Evolutionary conservation across 35 echinoderm and acorn worm genomes (phyloP).

Genomic region (Apostichopus californicus): DNA sequence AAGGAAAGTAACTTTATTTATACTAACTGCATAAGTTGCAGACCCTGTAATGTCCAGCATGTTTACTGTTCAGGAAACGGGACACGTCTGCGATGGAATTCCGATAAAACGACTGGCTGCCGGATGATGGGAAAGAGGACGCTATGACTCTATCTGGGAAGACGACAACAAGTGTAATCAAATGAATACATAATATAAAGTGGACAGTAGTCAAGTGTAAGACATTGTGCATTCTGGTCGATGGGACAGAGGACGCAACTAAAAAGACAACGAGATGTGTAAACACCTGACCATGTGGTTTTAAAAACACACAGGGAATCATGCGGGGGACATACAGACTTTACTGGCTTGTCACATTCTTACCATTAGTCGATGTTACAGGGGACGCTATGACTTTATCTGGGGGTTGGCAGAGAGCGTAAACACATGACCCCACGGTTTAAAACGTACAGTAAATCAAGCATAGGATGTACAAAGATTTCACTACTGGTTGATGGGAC

Average conservation of each 20-base stretch:
- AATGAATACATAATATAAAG: no score
- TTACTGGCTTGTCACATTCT: neutral
- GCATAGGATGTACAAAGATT: no score
- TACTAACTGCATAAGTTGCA: conserved; percentile 90
- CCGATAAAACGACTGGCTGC: conserved; percentile 79
- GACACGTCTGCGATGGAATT: conserved; percentile 87
- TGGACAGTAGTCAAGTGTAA: no score
- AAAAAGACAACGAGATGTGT: no score
- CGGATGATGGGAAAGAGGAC: conserved; percentile 90
- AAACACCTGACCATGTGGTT: no score
- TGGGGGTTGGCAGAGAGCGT: neutral
- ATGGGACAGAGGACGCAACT: no score
- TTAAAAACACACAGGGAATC: no score
- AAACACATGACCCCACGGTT: no score
- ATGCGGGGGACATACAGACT: no score
- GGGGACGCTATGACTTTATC: conserved; percentile 83
- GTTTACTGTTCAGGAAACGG: conserved; percentile 79
- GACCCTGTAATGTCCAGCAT: conserved; percentile 83
- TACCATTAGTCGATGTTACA: conserved; percentile 78
- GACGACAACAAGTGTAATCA: no score
- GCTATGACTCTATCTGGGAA: conserved; percentile 76
- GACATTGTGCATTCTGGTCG: no score
- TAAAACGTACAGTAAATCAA: no score
- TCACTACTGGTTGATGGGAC: conserved; percentile 74
- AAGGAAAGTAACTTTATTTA: neutral